These are phyloP conservation scores for Xestia c-nigrum DNA, from an alignment of 2,888 invertebrate species.

Conservation along the genomic window DNA sequence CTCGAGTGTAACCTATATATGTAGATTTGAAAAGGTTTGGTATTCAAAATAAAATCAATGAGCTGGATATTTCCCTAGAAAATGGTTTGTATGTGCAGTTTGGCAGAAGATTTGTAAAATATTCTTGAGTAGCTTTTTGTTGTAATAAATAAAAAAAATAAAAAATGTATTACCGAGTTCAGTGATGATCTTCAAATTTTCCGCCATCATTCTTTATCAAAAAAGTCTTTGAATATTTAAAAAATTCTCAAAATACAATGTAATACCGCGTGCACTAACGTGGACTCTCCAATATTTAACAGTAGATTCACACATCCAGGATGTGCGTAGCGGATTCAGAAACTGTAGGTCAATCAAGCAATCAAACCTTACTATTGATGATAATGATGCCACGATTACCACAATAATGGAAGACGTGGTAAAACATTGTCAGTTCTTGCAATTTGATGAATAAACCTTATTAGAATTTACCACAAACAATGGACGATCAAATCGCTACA, in stretches of 20 bases:
- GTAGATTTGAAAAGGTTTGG: conserved; percentile 3
- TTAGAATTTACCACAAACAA: not conserved
- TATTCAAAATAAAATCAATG: conserved; percentile 7
- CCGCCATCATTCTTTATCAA: too few relatives aligned
- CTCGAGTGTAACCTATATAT: conserved; percentile 35
- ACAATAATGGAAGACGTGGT: not conserved
- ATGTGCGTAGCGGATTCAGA: not conserved
- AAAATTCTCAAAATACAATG: too few relatives aligned
- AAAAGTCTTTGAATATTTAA: too few relatives aligned
- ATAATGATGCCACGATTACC: not conserved
- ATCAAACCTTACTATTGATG: not conserved
- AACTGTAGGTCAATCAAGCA: not conserved
- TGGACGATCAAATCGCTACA: not conserved
- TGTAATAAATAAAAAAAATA: too few relatives aligned
- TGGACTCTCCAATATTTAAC: not conserved
- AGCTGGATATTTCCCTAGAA: not conserved
- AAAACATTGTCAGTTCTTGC: not conserved
- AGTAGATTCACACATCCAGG: too few relatives aligned
- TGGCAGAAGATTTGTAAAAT: too few relatives aligned
- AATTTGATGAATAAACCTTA: not conserved
- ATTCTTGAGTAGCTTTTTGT: too few relatives aligned
- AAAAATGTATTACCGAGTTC: too few relatives aligned
- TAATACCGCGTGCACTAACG: too few relatives aligned
- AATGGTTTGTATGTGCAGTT: too few relatives aligned
- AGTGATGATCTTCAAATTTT: too few relatives aligned